Base-by-base conservation (phyloP, 2,888 invertebrate species). In the Scrobipalpa costella region DNA sequence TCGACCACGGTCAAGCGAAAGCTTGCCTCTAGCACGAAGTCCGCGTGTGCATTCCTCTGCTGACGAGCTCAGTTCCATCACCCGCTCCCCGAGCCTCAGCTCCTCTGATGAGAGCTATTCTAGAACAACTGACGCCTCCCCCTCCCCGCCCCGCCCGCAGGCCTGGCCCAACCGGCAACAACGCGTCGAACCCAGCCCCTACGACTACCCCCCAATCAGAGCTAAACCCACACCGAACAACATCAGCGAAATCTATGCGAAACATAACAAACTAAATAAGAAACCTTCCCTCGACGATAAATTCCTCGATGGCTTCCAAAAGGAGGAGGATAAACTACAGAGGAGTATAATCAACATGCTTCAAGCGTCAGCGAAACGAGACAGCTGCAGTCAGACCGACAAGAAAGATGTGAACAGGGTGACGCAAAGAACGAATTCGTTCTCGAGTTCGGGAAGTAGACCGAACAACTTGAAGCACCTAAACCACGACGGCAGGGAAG, bases 41-140 rank as follows among this genome's bases (percentile, higher is more conserved):
- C 94, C 93, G 17, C 86, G 94, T 47, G 94, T 94, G 2, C 95
- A 95, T 77, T 96, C 96, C 7, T 96, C 96, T 2, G 96, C 96
- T 0, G 96, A 96, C 78, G 96, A 96, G 82, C 93, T 96, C 33
- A 96, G 96, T 75, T 96, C 96, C 0, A 88, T 96, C 9, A 96
- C 96, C 62, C 94, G 96, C 73, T 96, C 96, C 7, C 96, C 96
- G 0, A 96, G 95, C 77, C 94, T 96, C 68, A 96, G 95, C 81
- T 96, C 96, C 63, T 96, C 96, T 0, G 96, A 96, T 77, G 96
- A 96, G 84, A 96, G 96, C 83, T 96, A 95, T 78, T 95, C 96
- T 50, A 93, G 96, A 71, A 96, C 96, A 5, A 96, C 96, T 0
- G 95, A 95, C 76, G 96, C 90, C 0, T 92, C 91, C 0, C 93